Evolutionary conservation across 1,140 invertebrate genomes (phyloP), one percentile per base, ranked within the genome.

Genomic region (Piezodorus guildinii): DNA sequence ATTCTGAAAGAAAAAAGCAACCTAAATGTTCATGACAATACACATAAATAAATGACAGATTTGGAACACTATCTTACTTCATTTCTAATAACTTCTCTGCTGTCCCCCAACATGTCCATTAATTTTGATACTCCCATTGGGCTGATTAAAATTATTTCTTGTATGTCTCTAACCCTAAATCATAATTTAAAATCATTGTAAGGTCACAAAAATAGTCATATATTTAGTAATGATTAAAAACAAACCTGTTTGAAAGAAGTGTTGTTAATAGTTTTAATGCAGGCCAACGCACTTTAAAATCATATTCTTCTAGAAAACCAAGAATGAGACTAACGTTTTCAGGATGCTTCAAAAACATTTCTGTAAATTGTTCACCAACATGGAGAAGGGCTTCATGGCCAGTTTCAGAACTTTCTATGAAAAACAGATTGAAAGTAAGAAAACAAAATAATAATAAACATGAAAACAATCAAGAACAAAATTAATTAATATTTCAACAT

Each of bases 91-190:
- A 98, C 89, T 83, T 99, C 96, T 72, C 95, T 80, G 64, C 84
- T 90, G 70, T 99, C 96, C 25, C 84, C 83, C 15, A 99, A 77
- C 6, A 98, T 77, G 77, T 99, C 96, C 88, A 98, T 97, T 66
- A 99, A 77, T 78, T 94, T 94, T 1, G 94, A 96, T 0, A 98
- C 88, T n/a, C 93, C 96, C 87, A 94, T 94, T 0, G 95, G 95
- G 76, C 91, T 93, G 4, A 92, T 83, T 61, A 99, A 78, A 60
- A 99, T 86, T 23, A 91, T 88, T 74, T 98, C 94, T 78, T 99
- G 96, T 34, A 98, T 85, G 66, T 96, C 93, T 74, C 91, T 91
- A 4, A 87, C 82, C 73, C 86, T 62, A 49, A 46, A 62, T 21
- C n/a, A 62, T 5, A 45, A 43, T 46, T 49, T 30, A 30, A 46